Conservation (phyloP, 2,797 vertebrate species). For the Platalea minor region DNA sequence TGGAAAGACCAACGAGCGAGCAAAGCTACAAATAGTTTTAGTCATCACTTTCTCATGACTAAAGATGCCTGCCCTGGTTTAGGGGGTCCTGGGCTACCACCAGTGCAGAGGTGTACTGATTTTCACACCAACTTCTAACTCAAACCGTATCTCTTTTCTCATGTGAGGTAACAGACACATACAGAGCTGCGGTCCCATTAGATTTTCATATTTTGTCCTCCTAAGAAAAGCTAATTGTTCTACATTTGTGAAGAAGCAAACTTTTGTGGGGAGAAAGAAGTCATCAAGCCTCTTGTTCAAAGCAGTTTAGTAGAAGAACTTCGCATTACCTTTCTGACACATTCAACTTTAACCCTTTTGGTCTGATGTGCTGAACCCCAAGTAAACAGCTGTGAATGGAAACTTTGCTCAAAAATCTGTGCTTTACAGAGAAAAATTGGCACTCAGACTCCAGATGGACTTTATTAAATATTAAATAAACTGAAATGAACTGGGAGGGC, state of each 20-base stretch:
- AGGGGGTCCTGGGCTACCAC: not conserved
- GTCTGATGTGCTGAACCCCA: not conserved
- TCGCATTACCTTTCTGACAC: rapidly evolving
- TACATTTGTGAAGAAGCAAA: not conserved
- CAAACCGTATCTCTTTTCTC: not conserved
- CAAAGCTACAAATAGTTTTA: not conserved
- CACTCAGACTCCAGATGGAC: not conserved
- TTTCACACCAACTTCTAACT: not conserved
- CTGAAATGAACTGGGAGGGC: not conserved
- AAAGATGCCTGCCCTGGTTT: not conserved
- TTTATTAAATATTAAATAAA: not conserved
- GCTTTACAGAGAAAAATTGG: not conserved
- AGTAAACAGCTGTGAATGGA: not conserved
- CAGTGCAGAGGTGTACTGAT: not conserved
- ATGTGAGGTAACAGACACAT: too few relatives aligned
- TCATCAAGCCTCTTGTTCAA: not conserved
- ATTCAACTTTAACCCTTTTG: not conserved
- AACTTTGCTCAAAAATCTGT: not conserved
- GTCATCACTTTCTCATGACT: not conserved
- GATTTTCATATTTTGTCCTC: not conserved
- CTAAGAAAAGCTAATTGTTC: not conserved
- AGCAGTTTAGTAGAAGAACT: not conserved
- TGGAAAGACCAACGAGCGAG: not conserved
- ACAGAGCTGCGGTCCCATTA: not conserved
- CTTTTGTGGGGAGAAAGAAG: not conserved